Evolutionary conservation across 1,140 invertebrate species (phyloP), one percentile per base, ranked within the genome.

Genomic region (Gonioctena quinquepunctata): DNA sequence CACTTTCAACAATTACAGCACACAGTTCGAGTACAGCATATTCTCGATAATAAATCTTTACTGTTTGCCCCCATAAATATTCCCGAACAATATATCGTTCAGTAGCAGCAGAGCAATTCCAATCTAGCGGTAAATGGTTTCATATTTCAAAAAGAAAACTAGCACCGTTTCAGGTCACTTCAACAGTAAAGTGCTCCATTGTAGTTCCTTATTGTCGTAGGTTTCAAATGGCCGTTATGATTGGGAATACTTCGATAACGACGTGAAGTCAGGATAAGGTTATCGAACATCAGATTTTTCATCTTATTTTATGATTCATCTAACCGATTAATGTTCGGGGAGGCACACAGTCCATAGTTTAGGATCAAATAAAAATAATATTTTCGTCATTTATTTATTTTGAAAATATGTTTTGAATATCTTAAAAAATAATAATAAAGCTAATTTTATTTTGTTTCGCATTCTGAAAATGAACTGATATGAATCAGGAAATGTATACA

Each of bases 71-170:
- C 16, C 33, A 42, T 42, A 42, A 42, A 42, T 42, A 42, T 11
- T 2, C 33, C 33, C 3, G 7, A 61, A 61, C 59, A 61, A 61
- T 61, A 61, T 28, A 26, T 61, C 59, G 59, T 61, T 61, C 59
- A 61, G 59, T 61, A 33, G 59, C 59, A 33, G 59, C 8, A 28
- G 18, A 27, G 27, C 26, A 61, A 61, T 28, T 61, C 28, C 59
- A 18, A 33, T 26, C 23, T 61, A 61, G 26, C 59, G 22, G 59
- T 61, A 61, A n/a, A 61, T 2, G 59, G 59, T 28, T 28, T 61
- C 59, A 16, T 28, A 61, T 61, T 61, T 61, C 25, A 28, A 26
- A 61, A 61, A 61, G 23, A 61, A 28, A 19, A 42, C 13, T n/a
- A 42, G 11, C 33, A 42, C 21, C 19, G 21, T 21, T 49, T 57